Evolutionary conservation across 2,113 vertebrate species (phyloP).

Genomic region (Phylloscopus whistleri): DNA sequence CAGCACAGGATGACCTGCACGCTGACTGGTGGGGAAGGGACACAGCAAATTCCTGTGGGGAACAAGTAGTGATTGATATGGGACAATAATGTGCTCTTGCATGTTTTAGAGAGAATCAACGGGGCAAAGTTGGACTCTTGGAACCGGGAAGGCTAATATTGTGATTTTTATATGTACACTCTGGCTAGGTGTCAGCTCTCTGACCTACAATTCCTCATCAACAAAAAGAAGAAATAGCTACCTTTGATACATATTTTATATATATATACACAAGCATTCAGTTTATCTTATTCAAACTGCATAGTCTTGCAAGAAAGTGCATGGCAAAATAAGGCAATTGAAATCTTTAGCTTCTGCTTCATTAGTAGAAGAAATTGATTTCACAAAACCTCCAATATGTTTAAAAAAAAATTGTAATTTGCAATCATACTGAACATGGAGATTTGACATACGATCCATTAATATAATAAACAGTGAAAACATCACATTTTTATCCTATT

Average conservation of each 20-base stretch:
- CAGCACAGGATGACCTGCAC: not conserved
- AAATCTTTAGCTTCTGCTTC: not conserved
- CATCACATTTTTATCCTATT: not conserved
- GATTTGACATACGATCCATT: not conserved
- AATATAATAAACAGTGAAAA: not conserved
- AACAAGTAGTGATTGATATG: not conserved
- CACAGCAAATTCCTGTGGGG: not conserved
- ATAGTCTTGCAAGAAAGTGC: not conserved
- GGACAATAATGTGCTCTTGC: not conserved
- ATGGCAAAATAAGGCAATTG: not conserved
- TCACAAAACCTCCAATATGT: not conserved
- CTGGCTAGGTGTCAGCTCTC: not conserved
- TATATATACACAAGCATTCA: not conserved
- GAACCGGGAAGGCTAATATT: not conserved
- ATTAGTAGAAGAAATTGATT: not conserved
- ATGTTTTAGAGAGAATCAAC: not conserved
- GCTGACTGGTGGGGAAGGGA: not conserved
- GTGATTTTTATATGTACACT: not conserved
- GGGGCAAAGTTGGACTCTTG: not conserved
- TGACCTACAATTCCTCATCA: not conserved
- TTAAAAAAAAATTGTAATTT: not conserved
- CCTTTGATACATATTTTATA: not conserved
- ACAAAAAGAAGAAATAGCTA: not conserved
- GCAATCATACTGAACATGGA: not conserved
- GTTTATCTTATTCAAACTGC: not conserved